phyloP scores from a whole-genome alignment of 2,113 vertebrate species.

The Cynopterus brachyotis region DNA sequence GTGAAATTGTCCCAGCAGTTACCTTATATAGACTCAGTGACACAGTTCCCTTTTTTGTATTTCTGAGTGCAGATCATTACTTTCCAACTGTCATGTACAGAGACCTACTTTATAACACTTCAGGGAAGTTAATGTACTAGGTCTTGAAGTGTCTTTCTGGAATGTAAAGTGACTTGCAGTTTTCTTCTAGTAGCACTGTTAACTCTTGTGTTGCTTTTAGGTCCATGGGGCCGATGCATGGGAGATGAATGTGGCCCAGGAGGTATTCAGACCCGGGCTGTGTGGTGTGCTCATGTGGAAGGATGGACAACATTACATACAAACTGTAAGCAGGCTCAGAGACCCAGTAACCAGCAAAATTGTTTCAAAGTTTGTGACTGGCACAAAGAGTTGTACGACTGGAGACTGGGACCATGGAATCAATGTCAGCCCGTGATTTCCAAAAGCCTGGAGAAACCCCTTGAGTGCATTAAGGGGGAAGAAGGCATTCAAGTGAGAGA shows the following conservation, averaged over 20 bases:
- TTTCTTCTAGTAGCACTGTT: neutral
- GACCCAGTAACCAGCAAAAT: conserved; percentile 94
- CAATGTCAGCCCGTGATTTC: conserved; percentile 90
- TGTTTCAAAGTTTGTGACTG: conserved; percentile 97
- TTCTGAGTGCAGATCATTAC: neutral
- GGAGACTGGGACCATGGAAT: conserved; percentile 93
- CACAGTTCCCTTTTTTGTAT: conserved; percentile 38
- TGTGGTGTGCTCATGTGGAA: conserved; percentile 97
- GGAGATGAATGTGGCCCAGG: conserved; percentile 96
- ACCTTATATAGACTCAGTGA: conserved; percentile 51
- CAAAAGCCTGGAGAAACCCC: conserved; percentile 83
- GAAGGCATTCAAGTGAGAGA: conserved; percentile 95
- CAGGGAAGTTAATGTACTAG: conserved; percentile 39
- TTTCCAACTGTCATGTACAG: neutral
- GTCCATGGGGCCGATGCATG: conserved; percentile 98
- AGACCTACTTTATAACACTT: conserved; percentile 64
- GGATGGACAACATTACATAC: conserved; percentile 96
- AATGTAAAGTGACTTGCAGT: neutral
- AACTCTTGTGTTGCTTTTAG: conserved; percentile 82
- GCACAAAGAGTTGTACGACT: conserved; percentile 97
- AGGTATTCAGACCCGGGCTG: conserved; percentile 94
- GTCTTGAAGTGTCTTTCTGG: conserved; percentile 21
- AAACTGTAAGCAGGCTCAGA: conserved; percentile 91
- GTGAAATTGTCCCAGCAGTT: neutral
- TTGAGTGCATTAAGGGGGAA: conserved; percentile 89